Evolutionary conservation across 1,140 invertebrate species (phyloP), one percentile per base, ranked within the genome.

Genomic region (Formica selysi): DNA sequence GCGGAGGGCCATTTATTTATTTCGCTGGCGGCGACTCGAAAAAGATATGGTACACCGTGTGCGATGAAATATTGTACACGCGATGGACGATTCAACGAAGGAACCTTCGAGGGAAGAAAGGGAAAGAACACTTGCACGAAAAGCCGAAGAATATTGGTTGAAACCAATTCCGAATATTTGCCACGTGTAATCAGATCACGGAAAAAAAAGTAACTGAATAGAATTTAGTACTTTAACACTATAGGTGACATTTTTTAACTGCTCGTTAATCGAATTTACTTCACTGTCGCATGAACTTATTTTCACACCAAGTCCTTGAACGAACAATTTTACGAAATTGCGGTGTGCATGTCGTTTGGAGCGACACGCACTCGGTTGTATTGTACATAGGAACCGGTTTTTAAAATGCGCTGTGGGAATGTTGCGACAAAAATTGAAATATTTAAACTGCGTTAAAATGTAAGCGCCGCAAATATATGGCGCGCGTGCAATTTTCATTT

Each of bases 381-480:
- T 64, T 81, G 79, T 61, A 51, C 48, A 51, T 51, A 44, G 67
- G n/a, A 62, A 48, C 68, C 79, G 5, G 54, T 11, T 59, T 83
- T 73, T 73, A 83, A 81, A 81, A 83, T 71, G 68, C 79, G 38
- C 29, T 41, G 38, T 26, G 26, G 44, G 19, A 68, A 36, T n/a
- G 68, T 38, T 32, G 54, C 41, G 38, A 70, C 62, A 67, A 83
- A 83, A 74, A 83, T 73, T 83, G 79, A 83, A 83, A 83, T 83
- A 83, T 83, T 83, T 83, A 83, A 83, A 83, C 79, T 44, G 26
- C 38, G 79, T 83, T 83, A 83, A 83, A 83, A 83, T 83, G 68
- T 74, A 54, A 74, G 54, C 38, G 38, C 68, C 68, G 29, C 48
- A 83, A 74, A 83, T 61, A 62, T 74, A 83, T 74, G 44, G 44